These are phyloP conservation scores for Phrynosoma platyrhinos DNA, from an alignment of 2,113 vertebrate species.

Conservation along the genomic window DNA sequence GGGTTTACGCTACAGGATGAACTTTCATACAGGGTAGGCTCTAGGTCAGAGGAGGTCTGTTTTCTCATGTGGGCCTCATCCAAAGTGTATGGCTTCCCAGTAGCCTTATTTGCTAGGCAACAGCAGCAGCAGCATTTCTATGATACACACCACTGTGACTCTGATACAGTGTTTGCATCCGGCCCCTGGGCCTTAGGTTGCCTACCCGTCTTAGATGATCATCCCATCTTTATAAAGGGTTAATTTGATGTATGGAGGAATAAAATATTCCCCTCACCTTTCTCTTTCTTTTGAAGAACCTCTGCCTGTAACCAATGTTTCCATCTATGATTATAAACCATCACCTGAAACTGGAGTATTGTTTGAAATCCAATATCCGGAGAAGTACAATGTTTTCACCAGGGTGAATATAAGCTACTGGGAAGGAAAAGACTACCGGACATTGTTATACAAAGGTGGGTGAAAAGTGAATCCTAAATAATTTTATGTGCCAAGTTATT, in stretches of 20 bases:
- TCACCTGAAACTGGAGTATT: slow-evolving; percentile 94
- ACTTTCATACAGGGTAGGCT: too few relatives aligned
- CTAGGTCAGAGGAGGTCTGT: too few relatives aligned
- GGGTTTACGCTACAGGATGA: too few relatives aligned
- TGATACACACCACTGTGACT: too few relatives aligned
- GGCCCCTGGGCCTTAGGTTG: too few relatives aligned
- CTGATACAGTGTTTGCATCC: too few relatives aligned
- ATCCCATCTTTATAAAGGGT: neutral
- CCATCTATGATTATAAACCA: slow-evolving; percentile 88
- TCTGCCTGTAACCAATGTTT: slow-evolving; percentile 86
- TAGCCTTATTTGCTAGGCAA: too few relatives aligned
- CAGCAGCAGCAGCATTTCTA: too few relatives aligned
- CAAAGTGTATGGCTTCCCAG: too few relatives aligned
- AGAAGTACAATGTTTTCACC: slow-evolving; percentile 90
- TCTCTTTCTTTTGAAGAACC: slow-evolving; percentile 81
- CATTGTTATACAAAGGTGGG: slow-evolving; percentile 94
- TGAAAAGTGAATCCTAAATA: neutral
- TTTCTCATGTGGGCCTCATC: too few relatives aligned
- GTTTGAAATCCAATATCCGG: slow-evolving; percentile 90
- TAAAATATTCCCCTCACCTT: neutral
- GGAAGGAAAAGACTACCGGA: slow-evolving; percentile 86
- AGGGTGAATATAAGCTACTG: slow-evolving; percentile 95
- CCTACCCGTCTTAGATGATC: neutral
- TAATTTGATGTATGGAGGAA: neutral
- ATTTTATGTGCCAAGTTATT: neutral